Evolutionary conservation across 2,797 vertebrate species (phyloP), one percentile per base, ranked within the genome.

Genomic region (Pterois miles): DNA sequence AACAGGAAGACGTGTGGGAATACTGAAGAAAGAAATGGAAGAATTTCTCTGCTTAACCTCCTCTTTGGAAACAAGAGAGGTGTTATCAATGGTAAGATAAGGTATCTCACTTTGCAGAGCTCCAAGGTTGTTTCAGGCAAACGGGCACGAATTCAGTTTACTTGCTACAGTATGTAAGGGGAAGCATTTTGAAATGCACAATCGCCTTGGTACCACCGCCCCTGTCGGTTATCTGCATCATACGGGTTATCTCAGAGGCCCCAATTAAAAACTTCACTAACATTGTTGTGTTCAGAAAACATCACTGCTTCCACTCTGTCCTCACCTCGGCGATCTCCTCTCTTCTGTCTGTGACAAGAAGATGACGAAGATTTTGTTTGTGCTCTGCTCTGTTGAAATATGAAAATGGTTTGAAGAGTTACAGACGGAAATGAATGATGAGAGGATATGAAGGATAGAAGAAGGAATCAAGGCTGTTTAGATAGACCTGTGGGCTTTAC

Each of bases 211-310:
- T 54, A 71, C 25, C 52, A 73, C n/a, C 65, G 33, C 18, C 22
- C 68, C 74, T 81, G 72, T 80, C 76, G 82, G 64, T 56, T 68
- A 76, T 83, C 70, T 81, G 77, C 74, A 79, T 78, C 65, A 71
- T 83, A 71, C 81, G 76, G 56, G 9, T 83, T 79, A 83, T 91
- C 86, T 87, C 87, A 77, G 71, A 76, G 72, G 71, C 46, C 63
- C 87, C 89, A 93, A 92, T 92, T 92, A 92, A 86, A 91, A 92
- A 65, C 62, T 68, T 79, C 22, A 57, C 76, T 65, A 82, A 83
- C 81, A 66, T 53, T 81, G 58, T 56, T 81, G 58, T 71, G 50
- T 58, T 82, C 38, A 65, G 40, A 71, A 86, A 87, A 84, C 74
- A 64, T 69, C 58, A 16, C 63, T 58, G 73, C 46, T 76, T 72